These are phyloP conservation scores for Gambusia yucatana DNA, from an alignment of 2,797 vertebrate genomes.

Conservation along the genomic window DNA sequence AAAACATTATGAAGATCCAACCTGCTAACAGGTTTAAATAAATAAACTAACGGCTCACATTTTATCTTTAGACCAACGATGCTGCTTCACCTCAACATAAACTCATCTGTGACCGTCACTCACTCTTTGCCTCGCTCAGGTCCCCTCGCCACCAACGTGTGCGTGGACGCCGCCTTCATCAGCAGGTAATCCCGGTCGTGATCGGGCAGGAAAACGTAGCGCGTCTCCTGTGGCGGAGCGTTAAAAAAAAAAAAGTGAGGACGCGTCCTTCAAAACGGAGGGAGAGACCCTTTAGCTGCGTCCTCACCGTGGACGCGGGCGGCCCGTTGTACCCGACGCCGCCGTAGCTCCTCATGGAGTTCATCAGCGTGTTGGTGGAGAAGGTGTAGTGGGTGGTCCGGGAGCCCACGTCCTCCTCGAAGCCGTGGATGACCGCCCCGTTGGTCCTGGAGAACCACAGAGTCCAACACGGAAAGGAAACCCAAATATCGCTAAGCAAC, in stretches of 20 bases:
- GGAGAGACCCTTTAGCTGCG: rapidly evolving
- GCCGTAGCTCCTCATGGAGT: constrained; percentile 78
- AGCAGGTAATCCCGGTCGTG: constrained; percentile 85
- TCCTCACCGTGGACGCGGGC: constrained; percentile 60
- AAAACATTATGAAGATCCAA: background rate
- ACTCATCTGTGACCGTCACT: background rate
- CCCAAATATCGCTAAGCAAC: background rate
- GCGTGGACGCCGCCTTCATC: constrained; percentile 76
- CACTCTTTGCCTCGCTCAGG: constrained; percentile 60
- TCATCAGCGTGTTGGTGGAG: constrained; percentile 86
- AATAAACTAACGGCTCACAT: no score
- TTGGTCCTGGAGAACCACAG: constrained; percentile 75
- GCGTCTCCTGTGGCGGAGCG: constrained; percentile 76
- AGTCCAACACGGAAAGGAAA: background rate
- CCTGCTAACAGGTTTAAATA: background rate
- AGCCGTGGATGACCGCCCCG: constrained; percentile 78
- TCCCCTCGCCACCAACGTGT: constrained; percentile 60
- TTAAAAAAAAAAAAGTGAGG: background rate
- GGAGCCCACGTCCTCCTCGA: constrained; percentile 82
- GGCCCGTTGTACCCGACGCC: constrained; percentile 65
- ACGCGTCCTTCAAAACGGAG: rapidly evolving
- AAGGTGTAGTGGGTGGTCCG: constrained; percentile 86
- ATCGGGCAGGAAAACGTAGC: constrained; percentile 84
- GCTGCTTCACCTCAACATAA: background rate
- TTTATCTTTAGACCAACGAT: background rate